phyloP scores from a whole-genome alignment of 35 echinoderm and acorn worm species.

The Apostichopus californicus region DNA sequence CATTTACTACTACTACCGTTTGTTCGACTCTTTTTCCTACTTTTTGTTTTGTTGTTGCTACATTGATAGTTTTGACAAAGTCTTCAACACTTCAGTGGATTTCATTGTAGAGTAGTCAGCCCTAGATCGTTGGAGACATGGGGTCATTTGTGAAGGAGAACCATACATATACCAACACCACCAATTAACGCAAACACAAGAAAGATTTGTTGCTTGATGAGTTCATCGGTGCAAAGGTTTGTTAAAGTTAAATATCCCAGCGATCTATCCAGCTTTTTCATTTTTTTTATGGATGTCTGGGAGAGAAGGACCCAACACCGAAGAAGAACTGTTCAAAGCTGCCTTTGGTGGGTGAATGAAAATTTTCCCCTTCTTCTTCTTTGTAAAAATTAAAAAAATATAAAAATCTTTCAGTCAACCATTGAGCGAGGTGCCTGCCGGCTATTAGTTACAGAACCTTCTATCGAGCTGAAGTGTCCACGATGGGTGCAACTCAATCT shows the following conservation, averaged over 20 bases:
- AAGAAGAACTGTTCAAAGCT: not conserved
- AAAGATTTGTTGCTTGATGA: constrained; percentile 36
- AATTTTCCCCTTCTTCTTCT: not conserved
- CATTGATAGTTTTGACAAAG: constrained; percentile 19
- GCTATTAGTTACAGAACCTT: not conserved
- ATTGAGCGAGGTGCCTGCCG: not conserved
- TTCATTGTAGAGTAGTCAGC: constrained; percentile 22
- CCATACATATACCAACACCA: constrained; percentile 33
- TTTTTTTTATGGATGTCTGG: not conserved
- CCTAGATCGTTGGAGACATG: constrained; percentile 20
- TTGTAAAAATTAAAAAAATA: not conserved
- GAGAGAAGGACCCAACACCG: not conserved
- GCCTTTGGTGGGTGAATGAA: not conserved
- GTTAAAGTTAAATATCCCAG: not conserved
- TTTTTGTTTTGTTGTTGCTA: not conserved
- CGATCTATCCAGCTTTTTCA: not conserved
- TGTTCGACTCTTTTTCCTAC: not conserved
- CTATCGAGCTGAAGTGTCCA: not conserved
- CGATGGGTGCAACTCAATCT: constrained; percentile 13
- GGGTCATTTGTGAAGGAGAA: constrained; percentile 42
- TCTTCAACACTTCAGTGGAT: constrained; percentile 48
- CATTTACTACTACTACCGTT: not conserved
- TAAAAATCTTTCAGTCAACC: not conserved
- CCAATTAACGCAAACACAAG: constrained; percentile 53
- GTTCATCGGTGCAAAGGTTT: constrained; percentile 41